These are phyloP conservation scores for Physocephala rufipes DNA, from an alignment of 2,888 invertebrate species.

Conservation along the genomic window DNA sequence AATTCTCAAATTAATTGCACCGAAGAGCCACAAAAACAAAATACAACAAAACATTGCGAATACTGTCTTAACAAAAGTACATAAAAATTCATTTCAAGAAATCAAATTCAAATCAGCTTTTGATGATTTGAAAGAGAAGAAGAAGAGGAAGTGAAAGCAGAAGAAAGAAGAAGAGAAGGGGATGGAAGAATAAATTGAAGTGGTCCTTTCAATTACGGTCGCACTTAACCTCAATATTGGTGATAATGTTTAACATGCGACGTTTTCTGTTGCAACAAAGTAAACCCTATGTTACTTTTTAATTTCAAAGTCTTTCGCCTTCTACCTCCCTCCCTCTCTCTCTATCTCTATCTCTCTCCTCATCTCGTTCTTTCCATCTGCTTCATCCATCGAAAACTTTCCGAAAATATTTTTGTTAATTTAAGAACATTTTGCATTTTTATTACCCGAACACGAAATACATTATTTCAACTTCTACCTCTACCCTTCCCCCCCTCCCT, in stretches of 20 bases:
- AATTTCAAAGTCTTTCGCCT: background rate
- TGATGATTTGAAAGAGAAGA: background rate
- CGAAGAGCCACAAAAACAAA: too few species aligned
- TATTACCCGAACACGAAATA: background rate
- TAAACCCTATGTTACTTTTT: background rate
- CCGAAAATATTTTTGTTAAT: background rate
- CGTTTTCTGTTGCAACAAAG: background rate
- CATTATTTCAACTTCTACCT: background rate
- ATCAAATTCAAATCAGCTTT: background rate
- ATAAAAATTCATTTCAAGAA: background rate
- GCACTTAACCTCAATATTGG: slow-evolving; percentile 7
- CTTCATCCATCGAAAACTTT: background rate
- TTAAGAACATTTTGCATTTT: background rate
- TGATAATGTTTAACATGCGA: slow-evolving; percentile 22
- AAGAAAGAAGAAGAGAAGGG: background rate
- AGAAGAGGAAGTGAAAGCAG: background rate
- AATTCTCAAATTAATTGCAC: too few species aligned
- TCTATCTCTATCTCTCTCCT: background rate
- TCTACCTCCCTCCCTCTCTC: background rate
- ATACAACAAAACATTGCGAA: background rate
- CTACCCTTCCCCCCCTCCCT: too few species aligned
- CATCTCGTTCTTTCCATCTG: background rate
- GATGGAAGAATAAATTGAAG: background rate
- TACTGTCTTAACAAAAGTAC: background rate
- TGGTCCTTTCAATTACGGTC: background rate